These are phyloP conservation scores for Neopipo cinnamomea DNA, from an alignment of 2,113 vertebrate genomes.

Conservation along the genomic window DNA sequence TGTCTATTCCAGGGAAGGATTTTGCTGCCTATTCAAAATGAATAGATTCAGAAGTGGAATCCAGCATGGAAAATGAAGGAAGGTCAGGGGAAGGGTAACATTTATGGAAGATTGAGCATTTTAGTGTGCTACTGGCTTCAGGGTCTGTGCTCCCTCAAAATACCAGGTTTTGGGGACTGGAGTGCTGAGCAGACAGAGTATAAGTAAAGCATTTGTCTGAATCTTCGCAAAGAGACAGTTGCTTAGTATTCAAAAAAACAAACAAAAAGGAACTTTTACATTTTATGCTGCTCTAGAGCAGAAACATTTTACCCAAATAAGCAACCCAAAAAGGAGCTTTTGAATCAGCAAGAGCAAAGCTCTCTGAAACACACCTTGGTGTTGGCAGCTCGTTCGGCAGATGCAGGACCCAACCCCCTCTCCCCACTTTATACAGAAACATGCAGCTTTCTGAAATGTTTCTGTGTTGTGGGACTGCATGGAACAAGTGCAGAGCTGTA, in stretches of 20 bases:
- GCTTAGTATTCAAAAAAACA: background rate
- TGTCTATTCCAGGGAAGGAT: conserved; percentile 56
- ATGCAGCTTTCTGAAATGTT: background rate
- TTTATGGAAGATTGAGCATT: conserved; percentile 57
- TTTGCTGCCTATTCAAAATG: conserved; percentile 65
- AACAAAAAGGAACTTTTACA: background rate
- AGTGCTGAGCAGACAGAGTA: conserved; percentile 33
- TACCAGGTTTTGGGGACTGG: background rate
- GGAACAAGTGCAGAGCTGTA: background rate
- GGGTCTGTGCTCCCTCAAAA: conserved; percentile 39
- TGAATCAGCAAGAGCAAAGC: background rate
- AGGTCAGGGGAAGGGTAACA: conserved; percentile 68
- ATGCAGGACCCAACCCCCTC: background rate
- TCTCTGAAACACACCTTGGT: background rate
- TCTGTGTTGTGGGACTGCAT: rapidly evolving
- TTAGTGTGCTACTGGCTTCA: conserved; percentile 58
- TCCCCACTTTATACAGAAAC: background rate
- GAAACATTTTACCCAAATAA: background rate
- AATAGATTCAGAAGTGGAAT: conserved; percentile 68
- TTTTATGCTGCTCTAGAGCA: background rate
- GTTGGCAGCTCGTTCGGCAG: rapidly evolving
- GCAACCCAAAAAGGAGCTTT: background rate
- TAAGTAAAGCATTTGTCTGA: background rate
- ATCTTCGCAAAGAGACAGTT: background rate
- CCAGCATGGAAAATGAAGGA: conserved; percentile 70